Evolutionary conservation across 2,113 vertebrate genomes (phyloP).

Genomic region (Syngnathus floridae): DNA sequence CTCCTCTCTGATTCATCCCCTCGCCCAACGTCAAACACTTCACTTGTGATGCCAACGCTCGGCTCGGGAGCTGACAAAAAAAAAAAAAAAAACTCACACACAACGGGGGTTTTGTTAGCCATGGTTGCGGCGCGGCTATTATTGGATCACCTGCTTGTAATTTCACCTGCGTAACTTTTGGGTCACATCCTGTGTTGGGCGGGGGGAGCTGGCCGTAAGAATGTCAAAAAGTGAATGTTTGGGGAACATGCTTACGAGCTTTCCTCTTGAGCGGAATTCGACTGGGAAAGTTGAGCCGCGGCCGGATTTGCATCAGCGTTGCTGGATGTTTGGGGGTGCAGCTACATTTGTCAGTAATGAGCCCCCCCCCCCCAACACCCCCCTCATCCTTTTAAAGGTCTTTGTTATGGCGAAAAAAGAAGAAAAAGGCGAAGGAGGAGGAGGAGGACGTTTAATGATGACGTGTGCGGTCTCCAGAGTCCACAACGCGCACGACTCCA

Average conservation of each 20-base stretch:
- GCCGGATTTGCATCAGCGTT: not conserved
- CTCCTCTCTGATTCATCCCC: not conserved
- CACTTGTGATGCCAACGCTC: not conserved
- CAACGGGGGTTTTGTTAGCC: not conserved
- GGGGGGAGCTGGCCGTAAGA: too few relatives aligned
- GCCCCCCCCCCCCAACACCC: conserved; percentile 8
- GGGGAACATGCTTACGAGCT: too few relatives aligned
- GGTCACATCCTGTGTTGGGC: not conserved
- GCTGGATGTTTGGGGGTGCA: not conserved
- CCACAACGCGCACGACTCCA: conserved; percentile 57
- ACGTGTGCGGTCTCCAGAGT: conserved; percentile 62
- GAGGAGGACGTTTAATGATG: conserved; percentile 68
- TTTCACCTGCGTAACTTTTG: not conserved
- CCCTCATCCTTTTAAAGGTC: conserved; percentile 24
- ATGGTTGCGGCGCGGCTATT: not conserved
- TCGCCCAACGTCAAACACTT: not conserved
- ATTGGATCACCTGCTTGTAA: not conserved
- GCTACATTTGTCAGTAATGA: conserved; percentile 66
- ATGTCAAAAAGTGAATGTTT: too few relatives aligned
- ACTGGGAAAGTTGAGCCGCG: not conserved
- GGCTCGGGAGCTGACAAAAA: not conserved
- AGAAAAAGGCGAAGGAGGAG: conserved; percentile 4
- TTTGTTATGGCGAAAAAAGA: conserved; percentile 50
- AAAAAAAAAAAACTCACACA: not conserved
- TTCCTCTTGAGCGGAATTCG: not conserved